A percentile compares a stretch with the other conserved stretches of the same genome.
Conservation (phyloP, 2,797 vertebrate genomes). For the Xiphorhynchus erythropygius region DNA sequence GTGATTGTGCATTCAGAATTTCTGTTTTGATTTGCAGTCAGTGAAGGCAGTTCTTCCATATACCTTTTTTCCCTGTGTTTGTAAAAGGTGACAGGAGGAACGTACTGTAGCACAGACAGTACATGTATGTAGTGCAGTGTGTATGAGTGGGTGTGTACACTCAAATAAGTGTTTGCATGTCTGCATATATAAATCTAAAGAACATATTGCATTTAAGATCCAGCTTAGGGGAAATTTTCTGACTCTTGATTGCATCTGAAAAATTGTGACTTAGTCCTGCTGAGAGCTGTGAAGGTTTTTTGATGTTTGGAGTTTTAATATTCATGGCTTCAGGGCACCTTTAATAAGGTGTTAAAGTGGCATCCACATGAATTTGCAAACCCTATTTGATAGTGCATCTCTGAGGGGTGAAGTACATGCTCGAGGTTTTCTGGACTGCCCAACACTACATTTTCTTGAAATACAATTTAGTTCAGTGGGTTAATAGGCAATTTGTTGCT, state of each 20-base stretch:
- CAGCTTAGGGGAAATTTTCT: background rate
- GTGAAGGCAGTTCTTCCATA: background rate
- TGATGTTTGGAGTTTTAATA: background rate
- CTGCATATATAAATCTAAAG: background rate
- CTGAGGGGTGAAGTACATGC: background rate
- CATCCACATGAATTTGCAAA: background rate
- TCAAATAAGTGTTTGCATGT: too few relatives aligned
- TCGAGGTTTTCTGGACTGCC: background rate
- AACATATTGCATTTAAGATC: background rate
- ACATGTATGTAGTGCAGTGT: background rate
- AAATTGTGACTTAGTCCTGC: background rate
- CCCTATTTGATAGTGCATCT: background rate
- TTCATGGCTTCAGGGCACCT: background rate
- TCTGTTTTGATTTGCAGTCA: background rate
- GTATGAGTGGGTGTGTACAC: background rate
- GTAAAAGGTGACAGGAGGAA: background rate
- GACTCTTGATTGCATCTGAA: background rate
- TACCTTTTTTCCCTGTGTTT: background rate
- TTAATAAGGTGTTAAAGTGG: background rate
- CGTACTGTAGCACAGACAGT: rapidly evolving
- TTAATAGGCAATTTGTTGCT: conserved; percentile 29
- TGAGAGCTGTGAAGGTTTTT: background rate
- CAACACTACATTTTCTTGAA: background rate
- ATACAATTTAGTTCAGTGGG: background rate
- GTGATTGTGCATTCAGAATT: background rate